phyloP scores from a whole-genome alignment of 2,888 invertebrate genomes.

The Chydorus sphaericus region DNA sequence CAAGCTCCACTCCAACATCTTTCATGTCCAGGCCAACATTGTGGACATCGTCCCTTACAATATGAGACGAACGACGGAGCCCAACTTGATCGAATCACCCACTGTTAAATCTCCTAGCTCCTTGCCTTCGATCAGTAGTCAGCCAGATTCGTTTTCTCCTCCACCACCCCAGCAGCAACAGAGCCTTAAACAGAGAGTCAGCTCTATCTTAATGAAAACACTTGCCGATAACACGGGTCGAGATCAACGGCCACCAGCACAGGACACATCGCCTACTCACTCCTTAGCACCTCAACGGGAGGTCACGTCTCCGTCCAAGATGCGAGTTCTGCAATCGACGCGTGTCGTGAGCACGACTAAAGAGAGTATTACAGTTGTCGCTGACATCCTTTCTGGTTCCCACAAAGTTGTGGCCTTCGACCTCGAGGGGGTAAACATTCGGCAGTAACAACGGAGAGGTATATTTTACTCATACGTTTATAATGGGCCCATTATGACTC shows the following conservation, averaged over 20 bases:
- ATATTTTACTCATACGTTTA: not conserved
- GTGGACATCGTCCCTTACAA: constrained; percentile 15
- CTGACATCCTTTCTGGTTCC: constrained; percentile 26
- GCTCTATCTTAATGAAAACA: constrained; percentile 73
- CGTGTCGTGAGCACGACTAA: constrained; percentile 63
- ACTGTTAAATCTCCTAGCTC: constrained; percentile 14
- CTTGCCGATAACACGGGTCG: constrained; percentile 67
- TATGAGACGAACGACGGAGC: not conserved
- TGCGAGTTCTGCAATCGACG: constrained; percentile 49
- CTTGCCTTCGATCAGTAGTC: no score
- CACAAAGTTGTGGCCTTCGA: constrained; percentile 55
- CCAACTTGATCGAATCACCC: not conserved
- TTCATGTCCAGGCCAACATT: constrained; percentile 45
- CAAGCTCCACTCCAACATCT: constrained; percentile 83
- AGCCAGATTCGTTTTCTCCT: no score
- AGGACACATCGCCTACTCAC: constrained; percentile 15
- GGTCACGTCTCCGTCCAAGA: constrained; percentile 1
- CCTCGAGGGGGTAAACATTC: constrained; percentile 76
- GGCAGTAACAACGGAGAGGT: not conserved
- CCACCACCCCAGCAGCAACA: constrained; percentile 40
- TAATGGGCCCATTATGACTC: not conserved
- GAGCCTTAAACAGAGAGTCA: constrained; percentile 72
- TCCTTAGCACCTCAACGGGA: constrained; percentile 9
- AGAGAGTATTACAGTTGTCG: constrained; percentile 55
- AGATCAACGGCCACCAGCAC: constrained; percentile 28